Conservation (phyloP, 1,140 invertebrate species). For the Delia radicum region DNA sequence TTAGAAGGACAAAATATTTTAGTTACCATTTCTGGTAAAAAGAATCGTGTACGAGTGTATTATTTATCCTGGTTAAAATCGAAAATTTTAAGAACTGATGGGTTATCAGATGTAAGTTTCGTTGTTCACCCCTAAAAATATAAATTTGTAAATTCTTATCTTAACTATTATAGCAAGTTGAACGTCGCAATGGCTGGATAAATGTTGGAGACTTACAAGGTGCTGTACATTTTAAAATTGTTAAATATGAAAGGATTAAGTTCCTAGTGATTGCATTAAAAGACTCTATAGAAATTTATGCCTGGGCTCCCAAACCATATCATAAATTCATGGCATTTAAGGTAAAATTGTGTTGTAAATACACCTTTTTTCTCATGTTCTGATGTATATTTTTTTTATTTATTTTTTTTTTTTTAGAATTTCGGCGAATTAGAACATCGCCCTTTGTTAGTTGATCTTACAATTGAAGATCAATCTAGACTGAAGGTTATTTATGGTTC, state of each 20-base stretch:
- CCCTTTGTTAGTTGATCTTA: constrained; percentile 94
- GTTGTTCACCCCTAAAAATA: background rate
- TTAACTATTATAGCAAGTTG: constrained; percentile 73
- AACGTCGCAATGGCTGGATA: constrained; percentile 97
- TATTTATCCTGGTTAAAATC: constrained; percentile 99
- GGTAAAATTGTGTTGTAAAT: constrained; percentile 47
- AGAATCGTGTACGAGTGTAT: constrained; percentile 97
- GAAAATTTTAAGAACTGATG: constrained; percentile 97
- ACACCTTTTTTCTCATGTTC: background rate
- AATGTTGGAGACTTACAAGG: constrained; percentile 99
- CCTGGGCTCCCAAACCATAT: constrained; percentile 99
- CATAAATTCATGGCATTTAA: constrained; percentile 99
- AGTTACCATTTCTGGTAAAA: constrained; percentile 98
- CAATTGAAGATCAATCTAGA: constrained; percentile 96
- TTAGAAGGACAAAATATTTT: constrained; percentile 99
- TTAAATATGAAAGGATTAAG: constrained; percentile 99
- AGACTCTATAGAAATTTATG: constrained; percentile 99
- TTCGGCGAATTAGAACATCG: constrained; percentile 73
- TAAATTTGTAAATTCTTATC: background rate
- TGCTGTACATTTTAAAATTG: constrained; percentile 99
- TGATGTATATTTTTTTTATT: background rate
- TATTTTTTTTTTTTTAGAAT: constrained; percentile 60
- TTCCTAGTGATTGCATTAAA: constrained; percentile 98
- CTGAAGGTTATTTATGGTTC: constrained; percentile 99
- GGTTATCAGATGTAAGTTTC: constrained; percentile 76